phyloP scores from a whole-genome alignment of 2,113 vertebrate genomes.

The Pitta sordida region DNA sequence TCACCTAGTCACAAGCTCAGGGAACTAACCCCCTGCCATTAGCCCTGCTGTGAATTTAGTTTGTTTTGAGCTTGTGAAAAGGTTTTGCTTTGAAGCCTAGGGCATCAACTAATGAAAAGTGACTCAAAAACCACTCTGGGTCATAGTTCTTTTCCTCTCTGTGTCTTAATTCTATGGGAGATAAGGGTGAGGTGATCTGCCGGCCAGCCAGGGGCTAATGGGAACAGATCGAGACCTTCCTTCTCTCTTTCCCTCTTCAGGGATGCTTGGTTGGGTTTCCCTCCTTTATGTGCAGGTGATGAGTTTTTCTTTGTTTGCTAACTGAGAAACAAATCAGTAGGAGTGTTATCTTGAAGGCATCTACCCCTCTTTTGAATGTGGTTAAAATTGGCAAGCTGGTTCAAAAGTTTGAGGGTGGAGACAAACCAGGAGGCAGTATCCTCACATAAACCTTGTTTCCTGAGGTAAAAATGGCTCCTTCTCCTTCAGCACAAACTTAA shows the following conservation, averaged over 20 bases:
- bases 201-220: neutral
- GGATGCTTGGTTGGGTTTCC: neutral
- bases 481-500: neutral
- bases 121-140: neutral
- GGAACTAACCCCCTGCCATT: neutral
- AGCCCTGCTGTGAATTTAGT: neutral
- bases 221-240: neutral
- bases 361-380: neutral
- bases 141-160: neutral
- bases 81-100: neutral
- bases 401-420: conserved; percentile 3
- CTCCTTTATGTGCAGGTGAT: neutral
- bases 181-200: neutral
- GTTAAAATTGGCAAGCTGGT: neutral
- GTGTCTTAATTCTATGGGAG: neutral
- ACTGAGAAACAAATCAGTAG: conserved; percentile 30
- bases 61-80: neutral
- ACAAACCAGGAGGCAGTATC: conserved; percentile 1
- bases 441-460: conserved; percentile 36
- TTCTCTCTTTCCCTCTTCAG: neutral
- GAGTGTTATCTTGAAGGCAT: neutral
- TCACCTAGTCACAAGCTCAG: neutral
- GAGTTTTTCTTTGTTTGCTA: conserved; percentile 17
- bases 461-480: neutral
- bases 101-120: neutral